Percentiles rank a stretch among this genome's conserved stretches.
These are phyloP conservation scores for Palaemon carinicauda DNA, from an alignment of 1,140 invertebrate genomes.

Conservation along the genomic window DNA sequence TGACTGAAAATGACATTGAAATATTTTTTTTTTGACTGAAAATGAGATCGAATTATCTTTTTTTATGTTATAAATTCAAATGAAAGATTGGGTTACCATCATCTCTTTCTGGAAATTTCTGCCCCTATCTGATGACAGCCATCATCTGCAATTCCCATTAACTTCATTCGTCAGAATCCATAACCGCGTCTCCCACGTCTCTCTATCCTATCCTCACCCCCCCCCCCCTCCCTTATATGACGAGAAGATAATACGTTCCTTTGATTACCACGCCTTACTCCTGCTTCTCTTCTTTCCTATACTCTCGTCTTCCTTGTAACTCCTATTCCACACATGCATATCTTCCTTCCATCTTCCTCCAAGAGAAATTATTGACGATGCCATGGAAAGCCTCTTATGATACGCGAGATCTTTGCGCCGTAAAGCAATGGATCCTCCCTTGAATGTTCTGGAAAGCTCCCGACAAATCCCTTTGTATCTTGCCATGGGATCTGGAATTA, in stretches of 20 bases:
- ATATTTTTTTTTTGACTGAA: too few relatives aligned
- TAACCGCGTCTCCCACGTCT: neutral
- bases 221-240: neutral
- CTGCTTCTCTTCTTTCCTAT: neutral
- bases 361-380: neutral
- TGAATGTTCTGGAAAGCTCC: conserved; percentile 34
- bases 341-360: neutral
- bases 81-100: too few relatives aligned
- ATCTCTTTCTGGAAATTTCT: neutral
- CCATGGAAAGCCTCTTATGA: conserved; percentile 36
- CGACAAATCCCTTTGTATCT: conserved; percentile 34
- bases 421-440: conserved; percentile 40
- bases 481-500: conserved; percentile 39
- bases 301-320: neutral
- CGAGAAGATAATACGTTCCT: too few relatives aligned
- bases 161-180: too few relatives aligned
- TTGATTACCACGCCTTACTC: too few relatives aligned
- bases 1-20: too few relatives aligned
- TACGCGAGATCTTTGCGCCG: conserved; percentile 38
- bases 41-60: too few relatives aligned
- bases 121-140: too few relatives aligned
- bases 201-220: neutral
- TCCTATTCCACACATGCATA: neutral
- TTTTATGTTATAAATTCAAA: too few relatives aligned
- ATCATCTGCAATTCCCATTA: neutral